Evolutionary conservation across 2,888 invertebrate genomes (phyloP), one percentile per base, ranked within the genome.

Genomic region (Aspidapion aeneum): DNA sequence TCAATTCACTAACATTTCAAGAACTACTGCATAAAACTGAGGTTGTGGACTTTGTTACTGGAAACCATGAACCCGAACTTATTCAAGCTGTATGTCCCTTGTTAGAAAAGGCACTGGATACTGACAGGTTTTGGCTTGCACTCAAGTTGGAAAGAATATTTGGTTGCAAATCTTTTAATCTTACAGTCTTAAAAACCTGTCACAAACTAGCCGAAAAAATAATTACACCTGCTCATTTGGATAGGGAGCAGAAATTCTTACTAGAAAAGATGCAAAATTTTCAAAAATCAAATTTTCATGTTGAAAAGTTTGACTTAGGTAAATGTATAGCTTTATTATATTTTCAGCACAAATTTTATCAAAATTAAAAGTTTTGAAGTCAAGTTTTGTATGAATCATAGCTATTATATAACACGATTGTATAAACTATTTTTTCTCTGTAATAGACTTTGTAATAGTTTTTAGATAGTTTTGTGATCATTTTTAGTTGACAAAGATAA

Each of bases 161-260:
- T 64, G 77, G 79, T 18, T 77, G 78, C 55, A 78, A 79, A 1
- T 80, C 78, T 66, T 73, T 75, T 1, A 85, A 87, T 48, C 80
- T 88, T 49, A 84, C 86, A 72, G 83, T 87, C 51, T 73, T 89
- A 55, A 82, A 86, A 74, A 81, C 88, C 1, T 88, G 87, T 67
- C 79, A 86, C 68, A 84, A 82, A 72, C 74, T 90, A 60, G 89
- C 88, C 0, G 89, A 90, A 75, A 86, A 86, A 1, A 80, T 83
- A 2, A 80, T 85, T 49, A 81, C 83, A 50, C 88, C 88, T 0
- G 84, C 86, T 71, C 85, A 88, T 63, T 76, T 91, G 69, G 87
- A 86, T 1, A 81, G 83, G 56, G 87, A 90, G 72, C 84, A 91
- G 73, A 83, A 87, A 58, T 79, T 85, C 61, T 79, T 90, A 55